Base-by-base conservation (phyloP, 2,797 vertebrate genomes). In the Okamejei kenojei region DNA sequence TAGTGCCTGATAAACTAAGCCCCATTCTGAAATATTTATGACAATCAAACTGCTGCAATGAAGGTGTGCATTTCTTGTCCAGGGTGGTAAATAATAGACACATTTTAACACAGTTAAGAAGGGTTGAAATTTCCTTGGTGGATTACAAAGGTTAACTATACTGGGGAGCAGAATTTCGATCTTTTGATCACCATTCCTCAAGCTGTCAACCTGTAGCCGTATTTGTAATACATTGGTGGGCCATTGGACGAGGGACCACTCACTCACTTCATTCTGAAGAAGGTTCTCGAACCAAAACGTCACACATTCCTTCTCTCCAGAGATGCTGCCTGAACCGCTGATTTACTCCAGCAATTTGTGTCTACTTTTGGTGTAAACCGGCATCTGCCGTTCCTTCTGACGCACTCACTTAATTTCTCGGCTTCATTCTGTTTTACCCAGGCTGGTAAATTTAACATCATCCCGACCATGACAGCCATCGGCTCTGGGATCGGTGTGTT, bases 401-500 rank as follows among this genome's bases (percentile, higher is more conserved):
- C 45, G 4, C 45, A 4, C 45, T 45, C 45, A 54, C 45, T 54
- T 54, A 54, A 54, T 54, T 54, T 29, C 15, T 32, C 8, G 15
- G n/a, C 29, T 29, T 93, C 4, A 74, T 77, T 93, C 82, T 94
- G 61, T 29, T 93, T 93, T 71, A 54, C 93, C 86, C 94, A 99
- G 99, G 99, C 98, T 2, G 97, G 99, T 93, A 98, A 98, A 95
- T 99, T 99, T 95, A 97, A 99, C 94, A 98, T 99, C 95, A 99
- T 99, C 94, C 98, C 99, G 0, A 99, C 98, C 0, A 95, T 99
- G 95, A 99, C 97, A 2, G 98, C 98, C 13, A 98, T 99, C 8
- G 99, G 98, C 93, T 99, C 99, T 38, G 98, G 99, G 93, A 98
- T 99, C 93, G 98, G 99, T 94, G 99, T 99, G 94, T 99, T 99